Conservation (phyloP, 2,888 invertebrate species). For the Anaspis maculata region DNA sequence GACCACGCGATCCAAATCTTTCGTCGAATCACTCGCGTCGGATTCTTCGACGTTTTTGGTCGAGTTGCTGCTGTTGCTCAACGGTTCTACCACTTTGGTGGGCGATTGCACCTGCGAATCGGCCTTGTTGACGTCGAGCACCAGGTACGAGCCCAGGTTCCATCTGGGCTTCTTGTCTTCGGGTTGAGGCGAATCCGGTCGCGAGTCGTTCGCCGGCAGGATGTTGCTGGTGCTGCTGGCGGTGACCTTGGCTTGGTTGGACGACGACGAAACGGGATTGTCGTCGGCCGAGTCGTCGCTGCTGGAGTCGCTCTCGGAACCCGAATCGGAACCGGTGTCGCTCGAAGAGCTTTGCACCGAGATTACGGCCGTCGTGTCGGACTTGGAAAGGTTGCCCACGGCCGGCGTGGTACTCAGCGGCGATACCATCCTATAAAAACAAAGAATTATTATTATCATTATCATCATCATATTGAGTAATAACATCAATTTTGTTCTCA, state of each 20-base stretch:
- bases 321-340: conserved; percentile 55
- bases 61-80: conserved; percentile 15
- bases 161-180: conserved; percentile 41
- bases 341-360: conserved; percentile 45
- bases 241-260: conserved; percentile 7
- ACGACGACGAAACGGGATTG: conserved; percentile 20
- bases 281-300: conserved; percentile 49
- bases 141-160: conserved; percentile 42
- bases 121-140: conserved; percentile 14
- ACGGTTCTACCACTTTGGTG: no score
- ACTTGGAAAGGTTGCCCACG: conserved; percentile 15
- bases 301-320: conserved; percentile 48
- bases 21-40: conserved; percentile 46
- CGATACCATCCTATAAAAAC: conserved; percentile 43
- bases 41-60: conserved; percentile 30
- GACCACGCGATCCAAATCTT: conserved; percentile 50
- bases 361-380: conserved; percentile 2
- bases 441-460: no score
- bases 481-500: no score
- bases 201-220: conserved; percentile 12
- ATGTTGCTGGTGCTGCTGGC: conserved; percentile 16
- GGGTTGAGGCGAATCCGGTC: conserved; percentile 27
- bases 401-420: conserved; percentile 49
- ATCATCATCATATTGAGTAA: no score
- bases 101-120: conserved; percentile 18